These are phyloP conservation scores for Rugalucina vietnamica DNA, from an alignment of 2,888 invertebrate genomes.

Conservation along the genomic window DNA sequence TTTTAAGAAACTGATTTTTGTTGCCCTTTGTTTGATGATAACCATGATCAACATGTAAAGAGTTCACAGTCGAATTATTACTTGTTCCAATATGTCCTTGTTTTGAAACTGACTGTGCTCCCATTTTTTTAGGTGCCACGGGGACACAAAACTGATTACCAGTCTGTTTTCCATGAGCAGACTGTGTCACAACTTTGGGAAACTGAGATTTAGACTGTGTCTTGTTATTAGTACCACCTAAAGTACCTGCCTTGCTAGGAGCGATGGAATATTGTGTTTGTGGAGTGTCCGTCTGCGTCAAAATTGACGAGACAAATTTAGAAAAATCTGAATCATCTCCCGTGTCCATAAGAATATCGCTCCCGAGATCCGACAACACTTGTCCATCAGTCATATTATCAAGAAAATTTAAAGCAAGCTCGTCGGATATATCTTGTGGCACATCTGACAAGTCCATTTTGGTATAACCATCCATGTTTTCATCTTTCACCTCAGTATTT, in stretches of 20 bases:
- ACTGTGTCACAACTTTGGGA: not conserved
- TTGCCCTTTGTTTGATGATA: conserved; percentile 18
- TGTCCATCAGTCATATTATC: conserved; percentile 45
- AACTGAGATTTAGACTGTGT: not conserved
- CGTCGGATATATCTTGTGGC: conserved; percentile 55
- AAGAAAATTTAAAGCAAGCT: conserved; percentile 58
- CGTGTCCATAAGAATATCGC: conserved; percentile 55
- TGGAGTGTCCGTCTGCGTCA: not conserved
- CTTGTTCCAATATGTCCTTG: not conserved
- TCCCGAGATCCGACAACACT: conserved; percentile 40
- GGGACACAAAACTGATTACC: not conserved
- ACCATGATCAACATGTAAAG: conserved; percentile 16
- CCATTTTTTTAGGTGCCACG: not conserved
- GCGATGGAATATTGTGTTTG: not conserved
- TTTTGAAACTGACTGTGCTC: not conserved
- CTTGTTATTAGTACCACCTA: not conserved
- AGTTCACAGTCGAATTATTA: conserved; percentile 1
- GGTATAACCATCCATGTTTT: not conserved
- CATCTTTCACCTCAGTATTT: not conserved
- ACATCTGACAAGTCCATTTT: conserved; percentile 29
- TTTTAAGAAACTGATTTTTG: not conserved
- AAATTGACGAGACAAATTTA: conserved; percentile 14
- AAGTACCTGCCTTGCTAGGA: not conserved
- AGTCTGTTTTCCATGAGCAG: conserved; percentile 9
- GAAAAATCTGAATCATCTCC: conserved; percentile 2